phyloP scores from a whole-genome alignment of 37 sponge, comb jelly and placozoan species.

The Beroe forskalii region DNA sequence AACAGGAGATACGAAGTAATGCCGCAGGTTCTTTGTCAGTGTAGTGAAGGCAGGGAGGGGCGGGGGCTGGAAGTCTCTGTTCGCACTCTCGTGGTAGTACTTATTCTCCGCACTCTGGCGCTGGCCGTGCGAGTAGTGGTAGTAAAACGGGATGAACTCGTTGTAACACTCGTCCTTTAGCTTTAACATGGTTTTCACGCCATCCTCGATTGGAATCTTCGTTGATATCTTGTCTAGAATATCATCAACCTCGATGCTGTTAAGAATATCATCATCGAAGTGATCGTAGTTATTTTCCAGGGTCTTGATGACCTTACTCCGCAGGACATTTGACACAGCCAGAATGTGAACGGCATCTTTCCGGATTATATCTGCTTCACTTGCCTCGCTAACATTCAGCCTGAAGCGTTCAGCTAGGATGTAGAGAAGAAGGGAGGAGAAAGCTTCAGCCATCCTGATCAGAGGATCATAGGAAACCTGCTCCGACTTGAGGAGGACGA shows the following conservation, averaged over 20 bases:
- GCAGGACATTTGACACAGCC: background rate
- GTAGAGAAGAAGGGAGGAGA: conserved; percentile 51
- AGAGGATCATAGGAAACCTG: background rate
- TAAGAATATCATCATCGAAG: conserved; percentile 8
- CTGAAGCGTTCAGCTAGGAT: background rate
- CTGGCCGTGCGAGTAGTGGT: conserved; percentile 50
- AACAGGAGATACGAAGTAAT: conserved; percentile 4
- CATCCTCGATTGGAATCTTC: conserved; percentile 28
- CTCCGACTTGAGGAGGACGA: conserved; percentile 9
- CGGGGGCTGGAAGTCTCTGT: conserved; percentile 23
- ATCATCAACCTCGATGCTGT: background rate
- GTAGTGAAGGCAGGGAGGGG: background rate
- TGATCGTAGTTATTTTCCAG: conserved; percentile 17
- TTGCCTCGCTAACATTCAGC: conserved; percentile 27
- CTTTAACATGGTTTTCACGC: conserved; percentile 20
- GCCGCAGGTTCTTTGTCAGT: background rate
- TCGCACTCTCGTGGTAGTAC: background rate
- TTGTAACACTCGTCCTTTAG: conserved; percentile 34
- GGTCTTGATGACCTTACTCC: conserved; percentile 46
- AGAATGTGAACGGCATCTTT: conserved; percentile 59
- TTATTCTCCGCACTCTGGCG: conserved; percentile 35
- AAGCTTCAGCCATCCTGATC: conserved; percentile 58
- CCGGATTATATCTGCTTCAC: conserved; percentile 30
- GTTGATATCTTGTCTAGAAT: background rate
- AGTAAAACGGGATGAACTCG: conserved; percentile 53